Base-by-base conservation (phyloP, 2,888 invertebrate genomes). In the Morpho achilles region DNA sequence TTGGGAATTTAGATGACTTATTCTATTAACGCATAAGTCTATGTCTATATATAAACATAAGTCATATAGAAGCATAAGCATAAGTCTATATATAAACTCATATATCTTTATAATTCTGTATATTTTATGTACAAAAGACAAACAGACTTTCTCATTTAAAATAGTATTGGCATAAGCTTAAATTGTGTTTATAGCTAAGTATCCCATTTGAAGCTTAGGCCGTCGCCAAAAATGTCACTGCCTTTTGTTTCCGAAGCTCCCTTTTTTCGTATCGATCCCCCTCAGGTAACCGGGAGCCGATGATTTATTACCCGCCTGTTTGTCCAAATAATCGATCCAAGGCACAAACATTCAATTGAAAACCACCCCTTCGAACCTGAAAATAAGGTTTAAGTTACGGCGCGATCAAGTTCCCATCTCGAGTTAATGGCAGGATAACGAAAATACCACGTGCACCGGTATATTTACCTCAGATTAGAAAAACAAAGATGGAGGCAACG, bases 291-390 rank as follows among this genome's bases (percentile, higher is more conserved):
- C 78, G 82, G 84, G 83, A 82, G 77, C 76, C 83, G 77, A 88
- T 89, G 89, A 89, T 89, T 88, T 89, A 89, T 89, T 80, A 76
- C 84, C 76, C 10, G 71, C 77, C 82, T 87, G 88, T 88, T 89
- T 88, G 88, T 82, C 81, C 86, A 80, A 85, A 87, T 87, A 88
- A 89, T 88, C 89, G 88, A 87, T 86, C 79, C 74, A 70, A 74
- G 6, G 39, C 46, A 74, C 76, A 63, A 77, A 67, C 57, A 22
- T 52, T 61, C 61, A 60, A 64, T 64, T 61, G 76, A 75, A 77
- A 77, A 62, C 61, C 56, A 54, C 53, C 59, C 72, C 65, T 79
- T 75, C 67, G 59, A 59, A 60, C 53, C 63, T 52, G 16, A 0
- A 32, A 39, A 8, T 50, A 66, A 76, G 61, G 71, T 67, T 62